Evolutionary conservation across 2,888 invertebrate genomes (phyloP).

Genomic region (Minunthozetes semirufus): DNA sequence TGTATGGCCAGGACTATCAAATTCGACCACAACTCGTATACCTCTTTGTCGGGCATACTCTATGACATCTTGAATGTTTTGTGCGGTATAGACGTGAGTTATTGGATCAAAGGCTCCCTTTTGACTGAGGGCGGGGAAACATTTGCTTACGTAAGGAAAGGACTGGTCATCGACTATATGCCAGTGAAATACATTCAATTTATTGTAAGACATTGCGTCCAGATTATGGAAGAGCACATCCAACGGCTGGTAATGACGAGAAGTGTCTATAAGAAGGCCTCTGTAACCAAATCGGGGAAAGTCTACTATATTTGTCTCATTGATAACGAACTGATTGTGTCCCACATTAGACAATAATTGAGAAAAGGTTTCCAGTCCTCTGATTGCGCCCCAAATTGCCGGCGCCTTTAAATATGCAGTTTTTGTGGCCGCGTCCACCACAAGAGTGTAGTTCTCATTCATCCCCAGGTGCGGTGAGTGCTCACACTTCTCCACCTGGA

Average conservation of each 20-base stretch:
- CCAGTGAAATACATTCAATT: slow-evolving; percentile 91
- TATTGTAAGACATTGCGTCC: slow-evolving; percentile 82
- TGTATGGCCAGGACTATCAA: slow-evolving; percentile 87
- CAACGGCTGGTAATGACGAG: slow-evolving; percentile 74
- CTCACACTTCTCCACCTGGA: slow-evolving; percentile 53
- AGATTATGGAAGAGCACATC: slow-evolving; percentile 55
- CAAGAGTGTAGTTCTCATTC: slow-evolving; percentile 65
- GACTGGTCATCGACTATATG: slow-evolving; percentile 72
- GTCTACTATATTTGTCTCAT: slow-evolving; percentile 49
- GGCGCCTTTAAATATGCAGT: slow-evolving; percentile 45
- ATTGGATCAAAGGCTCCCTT: slow-evolving; percentile 43
- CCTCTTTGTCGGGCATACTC: slow-evolving; percentile 70
- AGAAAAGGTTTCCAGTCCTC: slow-evolving; percentile 78
- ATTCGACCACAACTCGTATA: slow-evolving; percentile 80
- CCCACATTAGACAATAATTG: slow-evolving; percentile 59
- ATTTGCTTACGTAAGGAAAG: slow-evolving; percentile 65
- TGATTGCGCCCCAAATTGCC: slow-evolving; percentile 69
- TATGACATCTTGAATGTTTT: slow-evolving; percentile 61
- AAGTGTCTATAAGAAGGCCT: slow-evolving; percentile 79
- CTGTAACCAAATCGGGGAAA: slow-evolving; percentile 77
- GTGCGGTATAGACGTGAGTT: slow-evolving; percentile 59
- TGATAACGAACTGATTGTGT: slow-evolving; percentile 45
- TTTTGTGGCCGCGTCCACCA: slow-evolving; percentile 46
- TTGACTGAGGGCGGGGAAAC: slow-evolving; percentile 47
- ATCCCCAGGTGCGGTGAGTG: slow-evolving; percentile 60